These are phyloP conservation scores for Dicerorhinus sumatrensis DNA, from an alignment of 2,113 vertebrate genomes.

Conservation along the genomic window DNA sequence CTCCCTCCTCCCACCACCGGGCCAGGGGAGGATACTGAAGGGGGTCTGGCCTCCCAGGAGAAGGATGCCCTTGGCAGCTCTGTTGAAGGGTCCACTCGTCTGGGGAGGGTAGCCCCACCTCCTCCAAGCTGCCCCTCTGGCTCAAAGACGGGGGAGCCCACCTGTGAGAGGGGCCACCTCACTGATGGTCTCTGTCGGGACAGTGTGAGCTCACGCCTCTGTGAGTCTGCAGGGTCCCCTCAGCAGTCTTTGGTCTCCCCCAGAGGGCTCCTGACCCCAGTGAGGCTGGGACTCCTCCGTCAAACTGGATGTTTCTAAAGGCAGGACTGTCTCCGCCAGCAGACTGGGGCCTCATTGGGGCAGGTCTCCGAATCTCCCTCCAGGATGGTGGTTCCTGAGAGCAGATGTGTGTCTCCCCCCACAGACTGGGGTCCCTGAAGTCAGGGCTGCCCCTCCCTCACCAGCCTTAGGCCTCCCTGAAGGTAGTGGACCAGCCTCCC, in stretches of 20 bases:
- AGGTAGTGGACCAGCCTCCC: background rate
- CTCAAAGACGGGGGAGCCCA: background rate
- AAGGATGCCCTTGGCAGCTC: background rate
- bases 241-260: background rate
- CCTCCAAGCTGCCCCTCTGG: background rate
- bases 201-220: background rate
- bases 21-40: background rate
- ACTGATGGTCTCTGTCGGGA: fast-evolving
- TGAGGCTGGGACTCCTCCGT: background rate
- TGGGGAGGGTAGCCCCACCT: background rate
- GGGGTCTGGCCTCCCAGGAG: background rate
- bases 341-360: background rate
- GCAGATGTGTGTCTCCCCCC: background rate
- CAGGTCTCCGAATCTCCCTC: background rate
- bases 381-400: background rate
- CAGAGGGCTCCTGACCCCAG: background rate
- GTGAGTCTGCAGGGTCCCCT: background rate
- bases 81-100: background rate
- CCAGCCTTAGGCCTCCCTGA: background rate
- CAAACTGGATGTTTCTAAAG: background rate
- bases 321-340: background rate
- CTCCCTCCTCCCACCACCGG: background rate
- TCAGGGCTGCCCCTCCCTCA: background rate
- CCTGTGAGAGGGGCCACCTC: background rate
- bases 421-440: background rate